phyloP scores from a whole-genome alignment of 2,113 vertebrate species.

The Willisornis vidua region DNA sequence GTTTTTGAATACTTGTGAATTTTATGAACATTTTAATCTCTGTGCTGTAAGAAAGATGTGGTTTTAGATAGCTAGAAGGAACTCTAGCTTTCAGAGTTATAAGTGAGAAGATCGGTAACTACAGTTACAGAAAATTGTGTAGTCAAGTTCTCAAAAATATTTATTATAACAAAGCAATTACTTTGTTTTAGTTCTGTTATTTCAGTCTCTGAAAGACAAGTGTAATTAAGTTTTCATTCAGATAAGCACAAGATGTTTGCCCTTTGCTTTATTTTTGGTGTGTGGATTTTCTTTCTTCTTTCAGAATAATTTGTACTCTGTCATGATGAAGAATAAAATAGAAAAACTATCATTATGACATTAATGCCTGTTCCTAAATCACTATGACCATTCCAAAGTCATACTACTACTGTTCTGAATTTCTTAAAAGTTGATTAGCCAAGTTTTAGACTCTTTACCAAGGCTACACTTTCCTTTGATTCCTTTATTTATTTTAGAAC shows the following conservation, averaged over 20 bases:
- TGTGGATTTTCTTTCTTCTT: background rate
- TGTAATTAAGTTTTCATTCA: background rate
- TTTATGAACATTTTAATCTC: background rate
- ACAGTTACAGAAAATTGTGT: background rate
- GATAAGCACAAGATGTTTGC: background rate
- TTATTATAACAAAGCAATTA: background rate
- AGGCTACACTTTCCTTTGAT: background rate
- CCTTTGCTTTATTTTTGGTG: background rate
- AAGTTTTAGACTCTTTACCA: background rate
- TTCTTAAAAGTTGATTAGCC: background rate
- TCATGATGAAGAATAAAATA: background rate
- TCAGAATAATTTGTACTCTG: background rate
- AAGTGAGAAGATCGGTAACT: background rate
- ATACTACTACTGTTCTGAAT: background rate
- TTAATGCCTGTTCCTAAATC: background rate
- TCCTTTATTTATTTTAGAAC: background rate
- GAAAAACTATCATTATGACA: background rate
- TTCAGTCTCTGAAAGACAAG: background rate
- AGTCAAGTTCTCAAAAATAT: background rate
- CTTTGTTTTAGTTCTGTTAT: background rate
- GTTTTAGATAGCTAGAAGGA: background rate
- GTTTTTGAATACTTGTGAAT: background rate
- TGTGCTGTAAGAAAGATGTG: background rate
- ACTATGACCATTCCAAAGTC: background rate
- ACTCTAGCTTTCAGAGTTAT: background rate